Base-by-base conservation (phyloP, 1,140 invertebrate genomes). In the Magallana ariakensis region DNA sequence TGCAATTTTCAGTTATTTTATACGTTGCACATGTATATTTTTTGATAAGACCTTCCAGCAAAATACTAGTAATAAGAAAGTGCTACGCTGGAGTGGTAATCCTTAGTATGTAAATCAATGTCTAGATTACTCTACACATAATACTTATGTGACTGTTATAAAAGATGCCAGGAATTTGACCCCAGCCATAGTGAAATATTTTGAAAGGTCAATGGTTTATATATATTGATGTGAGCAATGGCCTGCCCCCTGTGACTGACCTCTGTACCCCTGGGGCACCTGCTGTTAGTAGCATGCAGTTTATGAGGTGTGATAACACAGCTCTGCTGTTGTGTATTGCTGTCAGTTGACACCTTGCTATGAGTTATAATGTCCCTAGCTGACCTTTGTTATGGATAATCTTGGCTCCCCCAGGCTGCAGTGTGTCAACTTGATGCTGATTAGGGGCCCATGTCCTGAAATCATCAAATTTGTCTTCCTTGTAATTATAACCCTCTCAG, bases 281-380 rank as follows among this genome's bases (percentile, higher is more conserved):
- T 75, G 22, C 66, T 75, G 33, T 5, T 46, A 46, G 33, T 46
- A 11, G 6, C 22, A 19, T 75, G 66, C 66, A 33, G 66, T 75
- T 33, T 75, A 75, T 75, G 22, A 75, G 22, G 66, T 75, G 66
- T 26, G 19, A 33, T 62, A 62, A 62, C 16, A 62, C 19, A 62
- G 58, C 58, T 9, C 8, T 62, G 16, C 16, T 75, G 66, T 75
- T 75, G 66, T 75, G 66, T 75, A 75, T 26, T 75, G 22, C 66
- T 75, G 66, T 26, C 66, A 75, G 13, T 75, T 75, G 5, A 75
- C 66, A 75, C 66, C 22, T 75, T 22, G 13, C 22, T 5, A 75
- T 26, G 66, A 33, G 66, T 75, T 75, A 75, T 11, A 75, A 33
- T 75, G 66, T 26, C 66, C 22, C 22, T 75, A 75, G 66, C 33